Evolutionary conservation across 2,888 invertebrate species (phyloP), one percentile per base, ranked within the genome.

Genomic region (Octodonta nipae): DNA sequence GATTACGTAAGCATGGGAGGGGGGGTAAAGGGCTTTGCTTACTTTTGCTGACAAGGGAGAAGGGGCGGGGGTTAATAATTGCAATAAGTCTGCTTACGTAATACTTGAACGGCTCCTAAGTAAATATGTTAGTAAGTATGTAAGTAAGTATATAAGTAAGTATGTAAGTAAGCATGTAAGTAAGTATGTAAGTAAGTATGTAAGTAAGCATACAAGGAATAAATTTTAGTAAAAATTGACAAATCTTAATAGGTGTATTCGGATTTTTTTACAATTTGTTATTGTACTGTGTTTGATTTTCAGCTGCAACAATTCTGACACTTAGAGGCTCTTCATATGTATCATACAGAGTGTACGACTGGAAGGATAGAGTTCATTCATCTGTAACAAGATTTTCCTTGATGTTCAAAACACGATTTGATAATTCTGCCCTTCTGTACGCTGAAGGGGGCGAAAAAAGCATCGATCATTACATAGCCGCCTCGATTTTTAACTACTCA

Each of bases 311-410:
- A 2, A 73, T 83, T 38, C 67, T 91, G 40, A 91, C 89, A 1
- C 65, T 92, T 14, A 72, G 86, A 40, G 91, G 91, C 0, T 88
- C 89, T 26, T 89, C 91, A 34, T 91, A 87, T 65, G 80, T 92
- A 13, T 87, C 86, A 1, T 92, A 91, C 61, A 72, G 87, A 35
- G 83, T 91, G 28, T 91, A 91, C 60, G 85, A 88, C 51, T 88
- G 86, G 84, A 85, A 86, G 59, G 86, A 88, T 58, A 72, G 86
- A 35, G 85, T 88, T 8, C 88, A 89, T 56, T 86, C 87, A 0
- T 79, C 85, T 27, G 77, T 77, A 26, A 88, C 86, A 38, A 70
- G 85, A 49, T 83, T 92, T 54, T 88, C 89, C 52, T 65, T 92
- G 51, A 74, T 85, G 60, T 92, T 92, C 63, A 84, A 82, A 75